Conservation (phyloP, 2,797 vertebrate genomes). For the Lates japonicus region DNA sequence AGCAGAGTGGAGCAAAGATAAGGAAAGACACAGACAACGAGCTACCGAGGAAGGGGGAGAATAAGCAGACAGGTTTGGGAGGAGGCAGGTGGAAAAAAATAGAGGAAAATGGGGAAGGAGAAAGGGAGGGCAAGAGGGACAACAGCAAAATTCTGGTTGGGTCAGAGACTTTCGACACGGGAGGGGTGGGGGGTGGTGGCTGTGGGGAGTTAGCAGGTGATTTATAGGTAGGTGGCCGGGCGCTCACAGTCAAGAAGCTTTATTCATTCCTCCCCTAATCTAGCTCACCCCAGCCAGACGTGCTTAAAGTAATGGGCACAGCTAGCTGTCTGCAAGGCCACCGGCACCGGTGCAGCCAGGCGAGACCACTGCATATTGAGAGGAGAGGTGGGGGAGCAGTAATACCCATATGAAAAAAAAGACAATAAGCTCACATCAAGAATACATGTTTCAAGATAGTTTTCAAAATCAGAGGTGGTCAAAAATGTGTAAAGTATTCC, state of each 20-base stretch:
- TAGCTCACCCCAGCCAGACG: conserved; percentile 66
- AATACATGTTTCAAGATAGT: not conserved
- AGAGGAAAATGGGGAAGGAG: not conserved
- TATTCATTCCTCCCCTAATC: conserved; percentile 77
- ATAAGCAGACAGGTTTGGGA: not conserved
- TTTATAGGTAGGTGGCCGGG: conserved; percentile 71
- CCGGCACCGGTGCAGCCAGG: conserved; percentile 53
- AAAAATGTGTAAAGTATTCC: not conserved
- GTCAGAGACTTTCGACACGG: conserved; percentile 59
- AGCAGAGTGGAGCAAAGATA: conserved; percentile 58
- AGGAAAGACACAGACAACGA: conserved; percentile 37
- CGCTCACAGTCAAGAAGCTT: conserved; percentile 69
- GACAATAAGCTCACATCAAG: not conserved
- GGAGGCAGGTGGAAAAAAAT: not conserved
- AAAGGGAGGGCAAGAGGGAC: conserved; percentile 5
- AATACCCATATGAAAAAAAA: not conserved
- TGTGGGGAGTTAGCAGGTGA: conserved; percentile 72
- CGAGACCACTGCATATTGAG: conserved; percentile 46
- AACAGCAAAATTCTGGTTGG: conserved; percentile 56
- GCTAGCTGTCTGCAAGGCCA: conserved; percentile 67
- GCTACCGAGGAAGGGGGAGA: not conserved
- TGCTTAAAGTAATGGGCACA: conserved; percentile 76
- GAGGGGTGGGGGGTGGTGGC: conserved; percentile 40
- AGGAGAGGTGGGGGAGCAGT: not conserved
- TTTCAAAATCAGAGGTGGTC: not conserved